Percentiles rank a stretch among this genome's conserved stretches.
phyloP scores from a whole-genome alignment of 1,140 invertebrate genomes.

The Phymastichus coffea region DNA sequence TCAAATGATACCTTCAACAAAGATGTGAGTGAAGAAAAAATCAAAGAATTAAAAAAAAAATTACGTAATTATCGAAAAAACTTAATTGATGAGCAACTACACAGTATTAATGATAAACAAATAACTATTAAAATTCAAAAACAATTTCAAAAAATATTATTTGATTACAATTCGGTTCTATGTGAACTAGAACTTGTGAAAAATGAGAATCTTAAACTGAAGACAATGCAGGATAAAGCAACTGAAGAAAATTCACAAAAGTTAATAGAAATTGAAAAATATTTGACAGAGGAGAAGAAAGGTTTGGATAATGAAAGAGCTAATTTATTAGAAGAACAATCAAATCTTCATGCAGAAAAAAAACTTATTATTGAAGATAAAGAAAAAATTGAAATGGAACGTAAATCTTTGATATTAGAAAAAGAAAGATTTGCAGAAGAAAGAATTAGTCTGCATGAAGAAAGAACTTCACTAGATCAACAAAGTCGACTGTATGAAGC shows the following conservation, averaged over 20 bases:
- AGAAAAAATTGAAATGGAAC: conserved; percentile 21
- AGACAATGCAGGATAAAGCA: conserved; percentile 19
- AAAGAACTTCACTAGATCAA: conserved; percentile 40
- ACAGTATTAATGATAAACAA: conserved; percentile 36
- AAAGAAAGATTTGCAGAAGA: conserved; percentile 30
- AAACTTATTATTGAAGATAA: conserved; percentile 10
- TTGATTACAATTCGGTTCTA: conserved; percentile 39
- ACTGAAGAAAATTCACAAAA: conserved; percentile 25
- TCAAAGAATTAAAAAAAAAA: conserved; percentile 21
- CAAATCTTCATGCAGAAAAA: conserved; percentile 22
- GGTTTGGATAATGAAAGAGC: conserved; percentile 14
- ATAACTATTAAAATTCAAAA: conserved; percentile 38
- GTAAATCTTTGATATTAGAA: conserved; percentile 3
- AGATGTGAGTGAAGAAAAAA: background rate
- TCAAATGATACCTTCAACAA: conserved; percentile 4
- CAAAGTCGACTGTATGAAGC: conserved; percentile 39
- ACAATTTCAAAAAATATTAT: conserved; percentile 43
- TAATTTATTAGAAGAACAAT: conserved; percentile 9
- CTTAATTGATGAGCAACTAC: conserved; percentile 34
- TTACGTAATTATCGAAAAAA: conserved; percentile 26
- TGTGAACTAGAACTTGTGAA: conserved; percentile 39
- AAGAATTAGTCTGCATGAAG: conserved; percentile 33
- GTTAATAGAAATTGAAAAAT: conserved; percentile 22
- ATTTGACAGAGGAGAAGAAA: conserved; percentile 20
- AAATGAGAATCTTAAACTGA: conserved; percentile 37